phyloP scores from a whole-genome alignment of 2,797 vertebrate species.

The Pempheris klunzingeri region DNA sequence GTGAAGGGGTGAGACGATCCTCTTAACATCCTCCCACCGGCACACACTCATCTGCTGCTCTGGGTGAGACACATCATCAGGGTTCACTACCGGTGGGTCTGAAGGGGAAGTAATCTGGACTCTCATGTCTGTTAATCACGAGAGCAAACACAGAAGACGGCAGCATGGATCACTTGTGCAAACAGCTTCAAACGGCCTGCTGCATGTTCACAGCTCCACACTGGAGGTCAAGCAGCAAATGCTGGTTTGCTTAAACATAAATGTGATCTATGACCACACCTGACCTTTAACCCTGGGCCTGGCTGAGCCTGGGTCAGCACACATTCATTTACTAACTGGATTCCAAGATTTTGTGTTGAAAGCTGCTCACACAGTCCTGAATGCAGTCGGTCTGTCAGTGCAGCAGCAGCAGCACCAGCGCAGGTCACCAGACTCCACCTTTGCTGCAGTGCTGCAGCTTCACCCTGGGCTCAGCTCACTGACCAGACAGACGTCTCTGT shows the following conservation, averaged over 20 bases:
- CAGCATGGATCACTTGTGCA: not conserved
- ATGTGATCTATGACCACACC: conserved; percentile 1
- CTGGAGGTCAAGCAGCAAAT: too few relatives aligned
- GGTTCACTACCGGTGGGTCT: conserved; percentile 29
- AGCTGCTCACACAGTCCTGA: too few relatives aligned
- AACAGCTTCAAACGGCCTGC: not conserved
- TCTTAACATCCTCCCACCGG: conserved; percentile 54
- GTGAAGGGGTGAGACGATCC: conserved; percentile 55
- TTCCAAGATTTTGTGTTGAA: too few relatives aligned
- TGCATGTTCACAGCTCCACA: not conserved
- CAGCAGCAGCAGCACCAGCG: too few relatives aligned
- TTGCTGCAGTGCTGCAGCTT: too few relatives aligned
- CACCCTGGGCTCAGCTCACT: too few relatives aligned
- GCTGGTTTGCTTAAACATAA: not conserved
- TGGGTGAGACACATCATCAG: conserved; percentile 34
- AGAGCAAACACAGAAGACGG: not conserved
- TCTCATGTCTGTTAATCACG: not conserved
- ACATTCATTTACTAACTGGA: too few relatives aligned
- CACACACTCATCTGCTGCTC: conserved; percentile 48
- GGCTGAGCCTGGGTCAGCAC: too few relatives aligned
- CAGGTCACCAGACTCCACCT: too few relatives aligned
- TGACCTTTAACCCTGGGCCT: conserved; percentile 4
- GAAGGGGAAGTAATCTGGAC: conserved; percentile 8
- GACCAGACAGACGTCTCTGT: too few relatives aligned
- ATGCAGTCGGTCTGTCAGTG: too few relatives aligned